Percentiles rank a stretch among this genome's conserved stretches.
Conservation (phyloP, 2,113 vertebrate species). For the Galemys pyrenaicus region DNA sequence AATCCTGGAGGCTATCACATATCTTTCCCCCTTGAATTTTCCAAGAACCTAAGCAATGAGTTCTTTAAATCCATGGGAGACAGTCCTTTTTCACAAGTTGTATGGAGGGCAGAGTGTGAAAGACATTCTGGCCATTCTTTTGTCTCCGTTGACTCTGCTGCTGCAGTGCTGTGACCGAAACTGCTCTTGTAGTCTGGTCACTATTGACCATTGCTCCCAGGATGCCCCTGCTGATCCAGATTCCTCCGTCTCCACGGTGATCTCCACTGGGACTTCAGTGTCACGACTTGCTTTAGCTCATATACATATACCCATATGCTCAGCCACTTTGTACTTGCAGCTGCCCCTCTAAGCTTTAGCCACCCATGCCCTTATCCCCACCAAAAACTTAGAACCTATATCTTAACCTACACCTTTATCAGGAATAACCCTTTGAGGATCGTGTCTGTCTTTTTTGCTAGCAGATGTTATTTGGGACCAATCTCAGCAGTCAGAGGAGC, state of each 20-base stretch:
- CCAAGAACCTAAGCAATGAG: neutral
- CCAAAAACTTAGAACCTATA: neutral
- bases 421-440: neutral
- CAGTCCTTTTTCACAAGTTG: too few relatives aligned
- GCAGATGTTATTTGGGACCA: neutral
- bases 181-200: rapidly evolving
- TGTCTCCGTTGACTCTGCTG: neutral
- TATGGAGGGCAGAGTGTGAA: too few relatives aligned
- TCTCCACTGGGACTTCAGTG: too few relatives aligned
- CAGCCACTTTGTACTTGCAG: too few relatives aligned
- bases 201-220: neutral
- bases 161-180: neutral
- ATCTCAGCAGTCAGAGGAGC: neutral
- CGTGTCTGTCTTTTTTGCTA: neutral
- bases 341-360: too few relatives aligned
- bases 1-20: neutral
- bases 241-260: too few relatives aligned
- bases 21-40: neutral
- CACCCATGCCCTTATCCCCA: too few relatives aligned
- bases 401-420: neutral
- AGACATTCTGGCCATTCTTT: neutral
- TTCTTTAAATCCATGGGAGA: neutral
- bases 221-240: too few relatives aligned
- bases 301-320: too few relatives aligned
- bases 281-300: too few relatives aligned